These are phyloP conservation scores for Poeciliopsis occidentalis DNA, from an alignment of 2,113 vertebrate species.

Conservation along the genomic window DNA sequence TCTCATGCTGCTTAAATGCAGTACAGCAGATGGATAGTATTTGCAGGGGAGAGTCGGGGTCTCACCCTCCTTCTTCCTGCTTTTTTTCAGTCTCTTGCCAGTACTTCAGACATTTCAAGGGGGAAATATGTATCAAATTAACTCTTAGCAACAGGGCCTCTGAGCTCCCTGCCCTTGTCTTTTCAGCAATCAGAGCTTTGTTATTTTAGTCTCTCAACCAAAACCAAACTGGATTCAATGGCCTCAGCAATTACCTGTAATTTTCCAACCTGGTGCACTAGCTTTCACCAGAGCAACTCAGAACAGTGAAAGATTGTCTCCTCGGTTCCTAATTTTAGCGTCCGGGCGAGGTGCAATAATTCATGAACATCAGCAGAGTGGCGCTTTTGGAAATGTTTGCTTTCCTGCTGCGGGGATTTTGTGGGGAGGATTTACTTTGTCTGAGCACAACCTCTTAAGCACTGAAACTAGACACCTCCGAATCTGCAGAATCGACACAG, in stretches of 20 bases:
- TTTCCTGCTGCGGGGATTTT: constrained; percentile 62
- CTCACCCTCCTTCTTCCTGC: constrained; percentile 68
- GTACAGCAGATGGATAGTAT: constrained; percentile 76
- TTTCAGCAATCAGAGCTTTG: constrained; percentile 78
- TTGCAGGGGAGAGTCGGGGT: constrained; percentile 67
- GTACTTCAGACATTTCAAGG: constrained; percentile 76
- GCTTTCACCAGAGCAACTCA: constrained; percentile 47
- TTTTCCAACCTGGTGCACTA: constrained; percentile 75
- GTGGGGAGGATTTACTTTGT: constrained; percentile 58
- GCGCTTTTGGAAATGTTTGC: constrained; percentile 73
- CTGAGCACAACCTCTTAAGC: constrained; percentile 41
- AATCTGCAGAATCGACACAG: constrained; percentile 43
- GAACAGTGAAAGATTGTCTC: constrained; percentile 75
- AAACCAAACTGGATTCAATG: constrained; percentile 79
- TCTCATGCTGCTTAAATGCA: constrained; percentile 75
- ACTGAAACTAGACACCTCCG: constrained; percentile 63
- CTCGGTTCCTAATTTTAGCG: constrained; percentile 44
- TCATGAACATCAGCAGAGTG: constrained; percentile 65
- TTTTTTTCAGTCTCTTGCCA: constrained; percentile 62
- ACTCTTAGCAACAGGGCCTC: constrained; percentile 71
- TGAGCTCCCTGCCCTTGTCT: constrained; percentile 70
- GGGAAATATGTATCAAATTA: constrained; percentile 81
- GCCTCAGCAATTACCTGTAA: constrained; percentile 79
- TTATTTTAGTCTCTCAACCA: constrained; percentile 80
- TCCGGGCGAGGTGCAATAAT: constrained; percentile 64